Base-by-base conservation (phyloP, 2,888 invertebrate genomes). In the Neuroscelio doddi region DNA sequence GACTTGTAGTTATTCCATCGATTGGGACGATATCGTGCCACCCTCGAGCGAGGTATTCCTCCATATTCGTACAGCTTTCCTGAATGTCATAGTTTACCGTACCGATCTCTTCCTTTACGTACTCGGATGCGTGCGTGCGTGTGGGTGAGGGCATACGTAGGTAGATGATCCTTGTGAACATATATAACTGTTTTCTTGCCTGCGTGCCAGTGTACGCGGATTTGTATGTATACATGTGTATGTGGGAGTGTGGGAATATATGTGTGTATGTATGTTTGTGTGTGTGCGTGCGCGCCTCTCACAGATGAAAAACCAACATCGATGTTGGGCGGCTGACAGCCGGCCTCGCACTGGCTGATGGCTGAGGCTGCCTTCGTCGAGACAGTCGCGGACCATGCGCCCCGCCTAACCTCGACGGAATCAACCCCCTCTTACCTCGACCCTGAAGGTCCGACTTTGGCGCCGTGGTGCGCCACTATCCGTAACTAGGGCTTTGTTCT, bases 301-400 rank as follows among this genome's bases (percentile, higher is more conserved):
- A 42, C 59, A 71, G 71, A 65, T 66, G 70, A 72, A 75, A 74
- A 66, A 69, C 74, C 74, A 72, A 78, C 71, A 70, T 75, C 77
- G 81, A 81, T 75, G 81, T 79, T 82, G 75, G 80, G 78, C 83
- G 80, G 82, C 81, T 79, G 76, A 79, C 76, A 80, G 82, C 82
- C 82, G 82, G 82, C 82, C 82, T 83, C 81, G 77, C 79, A 83
- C 83, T 83, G 80, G 69, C 72, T 69, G 66, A 53, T 63, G 56
- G 26, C 41, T 41, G 24, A n/a, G 7, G 26, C 21, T 3, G 62
- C 63, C 61, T 56, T 56, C 55, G 62, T 34, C 55, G 71, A 67
- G 64, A 70, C 71, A 57, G 53, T 65, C 64, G 69, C 71, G 68
- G 72, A 71, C 72, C 74, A 71, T 69, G 71, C 73, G 73, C 76